A percentile compares a stretch with the other conserved stretches of the same genome.
These are phyloP conservation scores for Pyrrhia umbra DNA, from an alignment of 2,888 invertebrate genomes.

Conservation along the genomic window DNA sequence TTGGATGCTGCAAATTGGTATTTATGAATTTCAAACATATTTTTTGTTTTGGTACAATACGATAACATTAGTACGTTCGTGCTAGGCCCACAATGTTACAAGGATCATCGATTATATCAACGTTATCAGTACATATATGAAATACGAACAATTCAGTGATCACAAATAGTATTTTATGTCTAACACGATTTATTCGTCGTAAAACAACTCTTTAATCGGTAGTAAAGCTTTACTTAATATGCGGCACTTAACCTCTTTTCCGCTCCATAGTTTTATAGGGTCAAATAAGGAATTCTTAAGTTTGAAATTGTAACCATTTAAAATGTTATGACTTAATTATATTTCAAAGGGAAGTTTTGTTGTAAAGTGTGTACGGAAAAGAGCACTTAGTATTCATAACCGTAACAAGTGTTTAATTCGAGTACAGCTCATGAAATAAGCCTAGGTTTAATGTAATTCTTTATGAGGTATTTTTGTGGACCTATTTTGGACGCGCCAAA, in stretches of 20 bases:
- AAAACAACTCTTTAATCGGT: constrained; percentile 28
- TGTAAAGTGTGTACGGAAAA: constrained; percentile 10
- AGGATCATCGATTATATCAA: not conserved
- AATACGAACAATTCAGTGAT: constrained; percentile 10
- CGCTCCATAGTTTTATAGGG: constrained; percentile 17
- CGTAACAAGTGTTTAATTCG: constrained; percentile 21
- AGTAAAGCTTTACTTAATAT: constrained; percentile 30
- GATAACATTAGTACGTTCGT: too few relatives aligned
- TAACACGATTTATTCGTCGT: constrained; percentile 28
- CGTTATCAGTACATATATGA: constrained; percentile 7
- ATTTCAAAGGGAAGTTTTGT: constrained; percentile 23
- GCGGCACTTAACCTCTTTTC: constrained; percentile 42
- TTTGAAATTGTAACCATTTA: constrained; percentile 9
- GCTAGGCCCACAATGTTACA: not conserved
- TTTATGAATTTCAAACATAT: too few relatives aligned
- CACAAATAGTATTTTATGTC: constrained; percentile 38
- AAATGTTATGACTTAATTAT: constrained; percentile 39
- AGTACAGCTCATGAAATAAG: constrained; percentile 17
- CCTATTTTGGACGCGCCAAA: too few relatives aligned
- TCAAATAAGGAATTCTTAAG: constrained; percentile 33
- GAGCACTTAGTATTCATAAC: constrained; percentile 8
- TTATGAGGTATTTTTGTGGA: not conserved
- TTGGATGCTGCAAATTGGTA: too few relatives aligned
- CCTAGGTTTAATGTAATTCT: constrained; percentile 1
- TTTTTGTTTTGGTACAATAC: too few relatives aligned